Evolutionary conservation across 2,888 invertebrate genomes (phyloP), one percentile per base, ranked within the genome.

Genomic region (Thera obeliscata): DNA sequence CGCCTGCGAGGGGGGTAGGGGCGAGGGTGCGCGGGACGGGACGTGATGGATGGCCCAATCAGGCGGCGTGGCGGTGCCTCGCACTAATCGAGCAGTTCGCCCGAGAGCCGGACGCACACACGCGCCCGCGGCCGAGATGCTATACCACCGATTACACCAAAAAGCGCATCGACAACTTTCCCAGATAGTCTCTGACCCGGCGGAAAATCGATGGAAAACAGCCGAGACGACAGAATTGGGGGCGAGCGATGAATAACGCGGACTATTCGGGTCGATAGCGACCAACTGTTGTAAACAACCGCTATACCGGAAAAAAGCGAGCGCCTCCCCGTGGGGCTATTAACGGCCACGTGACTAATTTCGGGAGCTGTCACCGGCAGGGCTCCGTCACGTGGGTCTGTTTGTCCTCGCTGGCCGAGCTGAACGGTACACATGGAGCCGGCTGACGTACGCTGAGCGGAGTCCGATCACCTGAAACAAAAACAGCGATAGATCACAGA

Each of bases 1-100:
- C 66, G 83, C 71, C 76, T 65, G 72, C 79, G 76, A 77, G 78
- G 77, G 85, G 87, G 78, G 80, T 74, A 84, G 79, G 88, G 91
- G 86, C 80, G 84, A 75, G 81, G 78, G 82, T 79, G 79, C 85
- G 84, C 85, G 85, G 86, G 85, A 79, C 81, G 81, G 76, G 78
- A 78, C 76, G 87, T 93, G 94, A 94, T 94, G 94, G 94, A 94
- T 94, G 94, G 94, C 93, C 94, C 90, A 93, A 92, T 92, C 91
- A 89, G 91, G 91, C 92, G 89, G 90, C 91, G 88, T 84, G 90
- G 87, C 89, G 89, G 89, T 86, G 84, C 87, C 87, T 85, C 88
- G 88, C 88, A 89, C 91, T 91, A 92, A 89, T 90, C 90, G 90
- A 89, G 88, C 90, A 87, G 84, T 88, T 89, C 86, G 90, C 87